Conservation (phyloP, 2,797 vertebrate species). For the Poeciliopsis presidionis region DNA sequence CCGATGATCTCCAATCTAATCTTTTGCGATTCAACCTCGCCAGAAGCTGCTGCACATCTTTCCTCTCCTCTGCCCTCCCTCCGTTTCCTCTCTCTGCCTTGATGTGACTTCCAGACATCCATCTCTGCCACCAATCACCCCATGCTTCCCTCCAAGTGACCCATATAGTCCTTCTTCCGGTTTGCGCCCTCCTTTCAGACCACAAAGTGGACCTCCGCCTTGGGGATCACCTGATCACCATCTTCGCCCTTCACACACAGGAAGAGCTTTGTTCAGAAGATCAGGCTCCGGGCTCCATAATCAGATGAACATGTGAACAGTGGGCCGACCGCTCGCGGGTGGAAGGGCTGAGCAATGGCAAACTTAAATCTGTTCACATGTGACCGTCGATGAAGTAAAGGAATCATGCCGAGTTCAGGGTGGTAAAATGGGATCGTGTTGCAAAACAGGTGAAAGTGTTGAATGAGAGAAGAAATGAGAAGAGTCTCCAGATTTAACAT, state of each 20-base stretch:
- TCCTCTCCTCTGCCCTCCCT: conserved; percentile 2
- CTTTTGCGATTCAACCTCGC: conserved; percentile 20
- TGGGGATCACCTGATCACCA: conserved; percentile 56
- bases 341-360: neutral
- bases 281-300: conserved; percentile 32
- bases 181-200: conserved; percentile 9
- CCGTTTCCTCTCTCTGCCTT: conserved; percentile 35
- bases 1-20: conserved; percentile 19
- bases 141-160: conserved; percentile 31
- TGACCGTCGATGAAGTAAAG: conserved; percentile 8
- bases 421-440: neutral
- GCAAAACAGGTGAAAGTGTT: conserved; percentile 7
- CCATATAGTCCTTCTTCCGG: conserved; percentile 19
- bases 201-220: conserved; percentile 19
- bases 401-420: neutral
- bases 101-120: conserved; percentile 47
- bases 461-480: neutral
- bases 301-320: conserved; percentile 38
- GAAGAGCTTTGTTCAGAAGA: conserved; percentile 51
- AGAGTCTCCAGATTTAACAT: conserved; percentile 8
- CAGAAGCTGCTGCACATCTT: conserved; percentile 32
- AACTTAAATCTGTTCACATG: conserved; percentile 22
- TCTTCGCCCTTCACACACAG: conserved; percentile 53
- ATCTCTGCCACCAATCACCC: conserved; percentile 39
- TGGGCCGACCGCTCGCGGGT: neutral